Evolutionary conservation across 2,888 invertebrate species (phyloP).

Genomic region (Drosophila mimica): DNA sequence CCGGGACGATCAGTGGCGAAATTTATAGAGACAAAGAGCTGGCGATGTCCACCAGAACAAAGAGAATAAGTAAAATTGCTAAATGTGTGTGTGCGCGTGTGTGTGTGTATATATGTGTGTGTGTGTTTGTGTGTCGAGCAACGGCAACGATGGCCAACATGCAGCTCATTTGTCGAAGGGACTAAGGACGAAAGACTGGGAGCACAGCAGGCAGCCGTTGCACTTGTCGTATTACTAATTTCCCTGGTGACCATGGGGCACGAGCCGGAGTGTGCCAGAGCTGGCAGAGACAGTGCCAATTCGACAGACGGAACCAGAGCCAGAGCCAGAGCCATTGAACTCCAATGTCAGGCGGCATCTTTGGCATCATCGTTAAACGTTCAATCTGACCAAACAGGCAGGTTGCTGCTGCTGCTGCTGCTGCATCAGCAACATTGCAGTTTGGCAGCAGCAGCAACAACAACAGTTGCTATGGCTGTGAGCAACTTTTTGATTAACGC

Average conservation of each 20-base stretch:
- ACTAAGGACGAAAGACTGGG: neutral
- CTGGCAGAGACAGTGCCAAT: neutral
- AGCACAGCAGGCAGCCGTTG: constrained; percentile 52
- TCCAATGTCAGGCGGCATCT: constrained; percentile 31
- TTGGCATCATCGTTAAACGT: constrained; percentile 69
- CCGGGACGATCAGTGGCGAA: constrained; percentile 71
- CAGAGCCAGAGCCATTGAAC: constrained; percentile 47
- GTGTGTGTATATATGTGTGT: constrained; percentile 5
- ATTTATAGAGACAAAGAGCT: constrained; percentile 75
- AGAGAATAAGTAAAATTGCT: constrained; percentile 71
- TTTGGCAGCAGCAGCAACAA: constrained; percentile 24
- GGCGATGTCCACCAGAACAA: constrained; percentile 58
- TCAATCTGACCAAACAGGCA: constrained; percentile 55
- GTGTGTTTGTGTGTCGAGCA: constrained; percentile 17
- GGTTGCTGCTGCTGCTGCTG: constrained; percentile 23
- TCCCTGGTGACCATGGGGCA: constrained; percentile 74
- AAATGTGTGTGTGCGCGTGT: constrained; percentile 19
- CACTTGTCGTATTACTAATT: constrained; percentile 82
- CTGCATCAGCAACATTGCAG: constrained; percentile 51
- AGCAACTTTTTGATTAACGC: constrained; percentile 79
- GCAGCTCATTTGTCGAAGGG: constrained; percentile 73
- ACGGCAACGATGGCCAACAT: constrained; percentile 55
- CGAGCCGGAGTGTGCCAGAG: constrained; percentile 36
- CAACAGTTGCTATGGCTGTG: constrained; percentile 26
- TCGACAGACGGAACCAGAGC: constrained; percentile 12